Base-by-base conservation (phyloP, 2,888 invertebrate species). In the Mechanitis messenoides region DNA sequence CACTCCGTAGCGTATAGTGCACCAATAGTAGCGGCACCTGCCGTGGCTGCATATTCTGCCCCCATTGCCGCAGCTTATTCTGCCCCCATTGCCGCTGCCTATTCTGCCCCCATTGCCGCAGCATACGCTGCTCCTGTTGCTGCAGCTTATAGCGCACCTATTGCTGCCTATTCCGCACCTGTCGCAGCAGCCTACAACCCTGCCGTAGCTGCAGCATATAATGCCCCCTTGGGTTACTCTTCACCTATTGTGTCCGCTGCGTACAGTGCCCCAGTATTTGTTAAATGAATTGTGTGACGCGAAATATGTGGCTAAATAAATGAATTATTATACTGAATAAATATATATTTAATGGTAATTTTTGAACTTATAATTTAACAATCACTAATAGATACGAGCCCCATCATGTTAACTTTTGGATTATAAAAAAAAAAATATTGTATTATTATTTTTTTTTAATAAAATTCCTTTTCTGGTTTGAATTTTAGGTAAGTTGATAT, bases 41-140 rank as follows among this genome's bases (percentile, higher is more conserved):
- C 88, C 60, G 72, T 81, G 4, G 78, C 84, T 3, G 77, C 81
- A 0, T 73, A 80, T 58, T 70, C 80, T 9, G 75, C 79, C 2
- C 78, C 80, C 11, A 75, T 78, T 47, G 69, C 73, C n/a, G 74
- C 80, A 38, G 67, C 71, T 2, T 75, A 75, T 59, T 65, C 71
- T 3, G 73, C 75, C 1, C 70, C 74, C 53, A 66, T 72, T 59
- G 57, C 60, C 3, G 69, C 69, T 7, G 69, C 71, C 0, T 70
- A 69, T 60, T 59, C 66, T 38, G 60, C 63, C 81, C 73, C 79
- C 66, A 58, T 72, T 0, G 74, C 76, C 42, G 42, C 42, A 42
- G 42, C 42, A 42, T 42, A 42, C 9, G 9, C 42, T 9, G 42
- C 42, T 9, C 42, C 42, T 11, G 7, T 42, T 38, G 38, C 38